phyloP scores from a whole-genome alignment of 2,797 vertebrate species.

The Micrastur ruficollis region DNA sequence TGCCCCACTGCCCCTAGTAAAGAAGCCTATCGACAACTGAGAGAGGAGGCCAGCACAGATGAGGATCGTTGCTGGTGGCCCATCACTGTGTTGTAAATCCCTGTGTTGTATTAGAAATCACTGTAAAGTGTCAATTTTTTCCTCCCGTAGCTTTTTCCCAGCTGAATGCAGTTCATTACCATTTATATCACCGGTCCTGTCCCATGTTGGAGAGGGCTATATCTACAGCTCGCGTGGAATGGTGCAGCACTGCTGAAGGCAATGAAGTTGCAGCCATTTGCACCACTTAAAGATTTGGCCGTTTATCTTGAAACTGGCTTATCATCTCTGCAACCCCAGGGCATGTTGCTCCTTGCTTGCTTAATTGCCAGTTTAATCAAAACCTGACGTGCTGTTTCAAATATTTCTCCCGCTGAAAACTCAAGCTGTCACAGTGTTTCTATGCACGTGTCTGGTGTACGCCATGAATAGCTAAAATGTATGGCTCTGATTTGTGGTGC shows the following conservation, averaged over 20 bases:
- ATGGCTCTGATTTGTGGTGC: background rate
- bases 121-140: background rate
- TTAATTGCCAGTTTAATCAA: slow-evolving; percentile 42
- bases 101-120: background rate
- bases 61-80: background rate
- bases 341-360: background rate
- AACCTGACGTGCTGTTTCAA: background rate
- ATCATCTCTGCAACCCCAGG: background rate
- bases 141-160: background rate
- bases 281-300: background rate
- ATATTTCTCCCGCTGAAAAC: background rate
- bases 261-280: background rate
- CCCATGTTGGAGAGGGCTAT: background rate
- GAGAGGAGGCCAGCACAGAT: accelerated
- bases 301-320: background rate
- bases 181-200: background rate
- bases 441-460: background rate
- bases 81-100: background rate
- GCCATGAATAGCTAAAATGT: background rate
- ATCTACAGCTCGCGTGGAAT: background rate
- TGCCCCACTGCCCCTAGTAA: background rate
- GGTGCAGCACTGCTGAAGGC: background rate
- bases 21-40: background rate
- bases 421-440: background rate
- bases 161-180: background rate